phyloP scores from a whole-genome alignment of 2,113 vertebrate species.

The Oreochromis tanganicae region DNA sequence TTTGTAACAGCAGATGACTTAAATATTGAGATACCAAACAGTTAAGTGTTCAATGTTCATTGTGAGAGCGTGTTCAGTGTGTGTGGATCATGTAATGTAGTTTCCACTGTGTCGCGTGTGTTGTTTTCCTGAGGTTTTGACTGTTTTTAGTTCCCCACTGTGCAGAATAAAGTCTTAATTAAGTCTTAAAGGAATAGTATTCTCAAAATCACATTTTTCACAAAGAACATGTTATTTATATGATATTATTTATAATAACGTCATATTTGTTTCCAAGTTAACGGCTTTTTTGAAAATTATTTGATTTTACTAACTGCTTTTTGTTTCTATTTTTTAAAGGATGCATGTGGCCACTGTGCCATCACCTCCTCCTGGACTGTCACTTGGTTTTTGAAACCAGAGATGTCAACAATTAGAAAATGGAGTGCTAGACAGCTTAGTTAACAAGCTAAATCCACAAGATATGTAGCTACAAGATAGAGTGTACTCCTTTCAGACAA shows the following conservation, averaged over 20 bases:
- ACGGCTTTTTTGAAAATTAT: neutral
- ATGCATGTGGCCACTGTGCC: neutral
- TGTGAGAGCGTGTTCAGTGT: neutral
- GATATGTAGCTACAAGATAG: neutral
- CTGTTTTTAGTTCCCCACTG: conserved; percentile 9
- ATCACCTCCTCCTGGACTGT: neutral
- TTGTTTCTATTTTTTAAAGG: neutral
- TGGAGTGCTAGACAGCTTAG: neutral
- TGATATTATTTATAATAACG: neutral
- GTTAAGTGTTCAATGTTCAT: neutral
- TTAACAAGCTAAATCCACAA: neutral
- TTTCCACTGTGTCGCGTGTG: neutral
- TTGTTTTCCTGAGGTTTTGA: neutral
- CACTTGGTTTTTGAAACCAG: neutral
- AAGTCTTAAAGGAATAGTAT: conserved; percentile 5
- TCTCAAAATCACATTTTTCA: neutral
- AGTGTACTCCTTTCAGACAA: neutral
- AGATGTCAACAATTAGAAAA: neutral
- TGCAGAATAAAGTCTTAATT: conserved; percentile 42
- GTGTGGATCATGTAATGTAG: neutral
- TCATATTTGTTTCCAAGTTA: neutral
- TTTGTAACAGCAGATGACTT: neutral
- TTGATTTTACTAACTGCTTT: neutral
- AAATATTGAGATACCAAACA: neutral
- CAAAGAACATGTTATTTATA: neutral